Evolutionary conservation across 1,140 invertebrate genomes (phyloP).

Genomic region (Apis dorsata): DNA sequence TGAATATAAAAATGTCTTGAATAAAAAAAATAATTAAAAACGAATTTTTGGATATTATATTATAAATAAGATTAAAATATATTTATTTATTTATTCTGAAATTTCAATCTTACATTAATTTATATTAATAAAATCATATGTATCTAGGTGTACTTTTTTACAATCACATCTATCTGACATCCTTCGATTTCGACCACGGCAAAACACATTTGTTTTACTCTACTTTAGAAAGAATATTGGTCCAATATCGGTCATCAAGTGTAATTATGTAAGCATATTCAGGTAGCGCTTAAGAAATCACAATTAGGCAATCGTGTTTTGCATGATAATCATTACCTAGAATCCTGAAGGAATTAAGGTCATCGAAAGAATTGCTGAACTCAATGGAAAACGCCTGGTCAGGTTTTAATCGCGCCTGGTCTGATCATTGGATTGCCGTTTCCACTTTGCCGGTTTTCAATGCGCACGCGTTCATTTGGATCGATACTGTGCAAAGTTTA

Average conservation of each 20-base stretch:
- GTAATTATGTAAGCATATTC: constrained; percentile 51
- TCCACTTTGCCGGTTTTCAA: neutral
- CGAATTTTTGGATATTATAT: neutral
- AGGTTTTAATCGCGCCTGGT: neutral
- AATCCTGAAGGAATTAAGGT: constrained; percentile 63
- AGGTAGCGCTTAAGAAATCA: constrained; percentile 59
- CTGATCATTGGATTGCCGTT: neutral
- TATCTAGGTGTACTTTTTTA: neutral
- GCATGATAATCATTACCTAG: constrained; percentile 58
- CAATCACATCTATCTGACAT: neutral
- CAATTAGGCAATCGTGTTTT: constrained; percentile 64
- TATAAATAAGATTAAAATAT: neutral
- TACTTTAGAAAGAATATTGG: constrained; percentile 11
- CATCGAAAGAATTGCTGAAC: constrained; percentile 45
- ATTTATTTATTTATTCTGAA: neutral
- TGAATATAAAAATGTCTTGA: neutral
- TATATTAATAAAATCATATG: neutral
- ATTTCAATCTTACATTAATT: neutral
- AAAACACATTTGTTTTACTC: neutral
- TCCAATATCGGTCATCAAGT: neutral
- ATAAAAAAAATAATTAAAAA: neutral
- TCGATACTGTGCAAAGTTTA: neutral
- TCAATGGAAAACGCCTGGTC: neutral
- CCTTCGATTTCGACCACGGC: neutral
- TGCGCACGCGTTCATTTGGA: constrained; percentile 1